A percentile compares a stretch with the other conserved stretches of the same genome.
Conservation (phyloP, 2,113 vertebrate species). For the Gymnogyps californianus region DNA sequence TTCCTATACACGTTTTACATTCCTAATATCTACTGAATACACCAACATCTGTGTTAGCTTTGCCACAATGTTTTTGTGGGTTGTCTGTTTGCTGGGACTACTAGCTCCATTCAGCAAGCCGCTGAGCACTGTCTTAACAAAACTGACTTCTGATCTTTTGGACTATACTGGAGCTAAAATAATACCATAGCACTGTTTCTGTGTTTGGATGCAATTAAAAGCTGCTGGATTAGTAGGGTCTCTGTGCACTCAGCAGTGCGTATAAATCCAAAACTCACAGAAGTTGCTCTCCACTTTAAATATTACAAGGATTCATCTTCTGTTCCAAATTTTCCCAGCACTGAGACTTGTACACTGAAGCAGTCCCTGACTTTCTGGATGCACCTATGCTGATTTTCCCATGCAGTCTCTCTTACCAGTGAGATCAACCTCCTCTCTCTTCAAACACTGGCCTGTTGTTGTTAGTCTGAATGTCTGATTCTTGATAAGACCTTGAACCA, state of each 20-base stretch:
- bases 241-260: not conserved
- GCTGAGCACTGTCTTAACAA: not conserved
- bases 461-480: slow-evolving; percentile 86
- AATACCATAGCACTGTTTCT: not conserved
- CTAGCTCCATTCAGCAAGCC: not conserved
- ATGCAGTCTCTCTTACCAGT: slow-evolving; percentile 76
- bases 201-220: not conserved
- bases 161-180: not conserved
- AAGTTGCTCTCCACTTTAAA: not conserved
- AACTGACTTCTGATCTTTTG: not conserved
- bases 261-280: not conserved
- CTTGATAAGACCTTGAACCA: slow-evolving; percentile 96
- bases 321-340: not conserved
- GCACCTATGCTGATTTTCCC: not conserved
- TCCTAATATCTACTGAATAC: not conserved
- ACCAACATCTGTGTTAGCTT: not conserved
- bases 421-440: slow-evolving; percentile 85
- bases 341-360: not conserved
- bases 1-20: not conserved
- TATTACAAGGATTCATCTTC: not conserved
- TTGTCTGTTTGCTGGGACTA: not conserved
- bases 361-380: not conserved
- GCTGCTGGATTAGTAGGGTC: not conserved
- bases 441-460: slow-evolving; percentile 84
- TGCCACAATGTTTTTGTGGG: not conserved